A percentile compares a stretch with the other conserved stretches of the same genome.
These are phyloP conservation scores for Botia almorhae DNA, from an alignment of 2,797 vertebrate species.

Conservation along the genomic window DNA sequence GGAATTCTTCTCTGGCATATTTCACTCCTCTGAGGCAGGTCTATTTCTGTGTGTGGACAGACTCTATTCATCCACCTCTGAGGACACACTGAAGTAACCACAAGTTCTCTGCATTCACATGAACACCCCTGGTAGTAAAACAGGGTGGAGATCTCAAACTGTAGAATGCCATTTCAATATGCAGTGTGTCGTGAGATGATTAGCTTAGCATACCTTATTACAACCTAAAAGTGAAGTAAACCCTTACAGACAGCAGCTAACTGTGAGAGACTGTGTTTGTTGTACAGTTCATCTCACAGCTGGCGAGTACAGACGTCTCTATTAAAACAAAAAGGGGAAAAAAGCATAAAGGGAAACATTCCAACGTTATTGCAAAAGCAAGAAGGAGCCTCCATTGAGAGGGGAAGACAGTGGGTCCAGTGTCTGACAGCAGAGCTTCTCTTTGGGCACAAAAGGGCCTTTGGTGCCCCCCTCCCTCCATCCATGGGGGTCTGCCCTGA, in stretches of 20 bases:
- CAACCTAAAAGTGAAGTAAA: neutral
- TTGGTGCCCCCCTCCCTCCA: conserved; percentile 37
- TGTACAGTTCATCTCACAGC: neutral
- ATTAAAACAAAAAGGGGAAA: conserved; percentile 15
- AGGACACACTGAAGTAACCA: conserved; percentile 34
- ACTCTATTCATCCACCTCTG: conserved; percentile 39
- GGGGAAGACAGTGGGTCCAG: conserved; percentile 48
- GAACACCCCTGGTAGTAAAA: conserved; percentile 8
- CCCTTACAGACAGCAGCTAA: neutral
- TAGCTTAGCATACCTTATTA: neutral
- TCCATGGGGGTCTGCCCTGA: conserved; percentile 43
- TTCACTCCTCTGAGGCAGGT: conserved; percentile 45
- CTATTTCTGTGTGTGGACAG: conserved; percentile 37
- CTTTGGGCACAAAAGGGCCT: conserved; percentile 48
- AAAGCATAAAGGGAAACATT: conserved; percentile 48
- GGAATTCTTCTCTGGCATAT: conserved; percentile 49
- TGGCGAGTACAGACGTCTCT: neutral
- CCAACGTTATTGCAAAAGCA: conserved; percentile 44
- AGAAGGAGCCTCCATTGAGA: conserved; percentile 51
- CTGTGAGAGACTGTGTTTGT: neutral
- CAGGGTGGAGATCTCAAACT: conserved; percentile 35
- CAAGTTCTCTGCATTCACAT: conserved; percentile 12
- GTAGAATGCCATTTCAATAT: conserved; percentile 12
- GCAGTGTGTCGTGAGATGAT: neutral
- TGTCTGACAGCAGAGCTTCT: conserved; percentile 48